These are phyloP conservation scores for Manduca sexta DNA, from an alignment of 1,140 invertebrate genomes.

Conservation along the genomic window DNA sequence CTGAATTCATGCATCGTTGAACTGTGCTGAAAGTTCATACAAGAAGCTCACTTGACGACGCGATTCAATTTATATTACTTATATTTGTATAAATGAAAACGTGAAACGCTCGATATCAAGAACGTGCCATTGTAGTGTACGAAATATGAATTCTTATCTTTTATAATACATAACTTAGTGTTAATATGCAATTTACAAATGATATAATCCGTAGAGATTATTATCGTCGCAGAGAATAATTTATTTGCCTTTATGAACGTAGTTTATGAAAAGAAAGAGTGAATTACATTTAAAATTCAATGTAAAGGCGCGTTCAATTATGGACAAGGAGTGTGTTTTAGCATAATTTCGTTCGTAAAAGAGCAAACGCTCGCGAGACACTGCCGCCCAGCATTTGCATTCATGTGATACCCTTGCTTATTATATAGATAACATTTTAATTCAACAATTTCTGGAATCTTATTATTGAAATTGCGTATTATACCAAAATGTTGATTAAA, in stretches of 20 bases:
- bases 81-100: slow-evolving; percentile 1
- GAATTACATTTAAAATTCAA: slow-evolving; percentile 65
- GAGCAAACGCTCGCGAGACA: slow-evolving; percentile 14
- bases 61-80: neutral
- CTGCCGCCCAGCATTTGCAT: slow-evolving; percentile 27
- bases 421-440: too few species aligned
- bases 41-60: neutral
- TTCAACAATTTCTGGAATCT: too few species aligned
- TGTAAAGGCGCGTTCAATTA: slow-evolving; percentile 47
- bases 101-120: slow-evolving; percentile 16
- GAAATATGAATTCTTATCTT: slow-evolving; percentile 9
- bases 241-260: slow-evolving; percentile 27
- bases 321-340: slow-evolving; percentile 32
- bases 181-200: slow-evolving; percentile 8
- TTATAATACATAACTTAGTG: neutral
- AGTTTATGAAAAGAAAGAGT: slow-evolving; percentile 41
- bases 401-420: slow-evolving; percentile 1
- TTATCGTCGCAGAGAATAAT: slow-evolving; percentile 32
- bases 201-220: slow-evolving; percentile 25
- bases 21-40: slow-evolving; percentile 7
- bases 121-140: slow-evolving; percentile 5
- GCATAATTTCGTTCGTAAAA: slow-evolving; percentile 39
- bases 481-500: too few species aligned
- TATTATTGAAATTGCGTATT: too few species aligned
- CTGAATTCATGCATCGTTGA: slow-evolving; percentile 10